Evolutionary conservation across 2,113 vertebrate species (phyloP).

Genomic region (Ciconia stormi): DNA sequence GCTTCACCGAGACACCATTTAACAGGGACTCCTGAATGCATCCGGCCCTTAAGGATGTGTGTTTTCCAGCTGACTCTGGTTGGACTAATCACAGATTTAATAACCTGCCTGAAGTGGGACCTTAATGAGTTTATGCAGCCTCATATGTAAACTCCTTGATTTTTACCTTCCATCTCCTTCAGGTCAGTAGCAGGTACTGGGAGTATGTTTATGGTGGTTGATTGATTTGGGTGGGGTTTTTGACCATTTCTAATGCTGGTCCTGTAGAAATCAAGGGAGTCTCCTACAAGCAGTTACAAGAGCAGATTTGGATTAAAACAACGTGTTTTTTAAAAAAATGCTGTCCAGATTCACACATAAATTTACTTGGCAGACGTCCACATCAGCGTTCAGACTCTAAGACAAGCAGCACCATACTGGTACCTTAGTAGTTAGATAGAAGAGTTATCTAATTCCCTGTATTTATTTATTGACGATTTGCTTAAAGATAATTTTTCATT

Average conservation of each 20-base stretch:
- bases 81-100: background rate
- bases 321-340: background rate
- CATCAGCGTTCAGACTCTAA: background rate
- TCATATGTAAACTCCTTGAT: background rate
- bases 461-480: background rate
- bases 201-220: background rate
- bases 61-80: background rate
- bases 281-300: background rate
- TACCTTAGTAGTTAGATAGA: background rate
- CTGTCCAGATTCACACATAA: background rate
- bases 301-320: background rate
- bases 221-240: background rate
- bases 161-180: background rate
- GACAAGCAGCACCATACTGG: background rate
- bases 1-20: background rate
- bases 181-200: background rate
- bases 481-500: background rate
- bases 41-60: background rate
- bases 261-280: background rate
- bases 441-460: background rate
- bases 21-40: background rate
- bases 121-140: background rate
- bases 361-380: background rate
- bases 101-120: background rate
- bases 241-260: background rate